phyloP scores from a whole-genome alignment of 2,888 invertebrate species.

The Steinernema hermaphroditum region DNA sequence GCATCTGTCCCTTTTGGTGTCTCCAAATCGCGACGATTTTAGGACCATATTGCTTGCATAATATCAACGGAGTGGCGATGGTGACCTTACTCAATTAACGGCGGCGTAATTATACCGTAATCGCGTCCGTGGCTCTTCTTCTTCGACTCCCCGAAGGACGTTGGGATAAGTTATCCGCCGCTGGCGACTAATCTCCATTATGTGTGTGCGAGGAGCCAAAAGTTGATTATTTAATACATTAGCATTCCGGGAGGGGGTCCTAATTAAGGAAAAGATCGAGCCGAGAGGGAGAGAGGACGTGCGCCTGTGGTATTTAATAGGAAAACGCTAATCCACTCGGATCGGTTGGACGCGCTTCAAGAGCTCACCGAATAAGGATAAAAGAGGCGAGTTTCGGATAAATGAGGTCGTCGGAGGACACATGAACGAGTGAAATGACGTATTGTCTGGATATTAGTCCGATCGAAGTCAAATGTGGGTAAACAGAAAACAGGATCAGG shows the following conservation, averaged over 20 bases:
- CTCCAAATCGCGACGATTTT: constrained; percentile 5
- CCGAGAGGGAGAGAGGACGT: neutral
- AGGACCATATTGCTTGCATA: constrained; percentile 23
- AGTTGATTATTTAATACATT: constrained; percentile 28
- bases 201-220: constrained; percentile 19
- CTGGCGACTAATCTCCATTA: constrained; percentile 25
- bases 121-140: neutral
- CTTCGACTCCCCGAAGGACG: constrained; percentile 20
- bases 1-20: constrained; percentile 5
- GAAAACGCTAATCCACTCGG: constrained; percentile 24
- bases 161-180: constrained; percentile 21
- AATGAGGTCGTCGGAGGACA: no score
- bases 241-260: constrained; percentile 25
- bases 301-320: constrained; percentile 21
- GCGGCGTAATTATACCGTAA: constrained; percentile 22
- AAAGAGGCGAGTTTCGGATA: no score
- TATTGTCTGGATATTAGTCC: no score
- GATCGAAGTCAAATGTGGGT: no score
- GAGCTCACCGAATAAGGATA: no score
- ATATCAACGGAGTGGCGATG: constrained; percentile 13
- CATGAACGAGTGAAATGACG: no score
- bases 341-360: neutral
- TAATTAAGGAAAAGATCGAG: constrained; percentile 21
- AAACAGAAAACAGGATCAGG: no score
- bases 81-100: constrained; percentile 23